Base-by-base conservation (phyloP, 2,113 vertebrate species). In the Pterocles orientalis region DNA sequence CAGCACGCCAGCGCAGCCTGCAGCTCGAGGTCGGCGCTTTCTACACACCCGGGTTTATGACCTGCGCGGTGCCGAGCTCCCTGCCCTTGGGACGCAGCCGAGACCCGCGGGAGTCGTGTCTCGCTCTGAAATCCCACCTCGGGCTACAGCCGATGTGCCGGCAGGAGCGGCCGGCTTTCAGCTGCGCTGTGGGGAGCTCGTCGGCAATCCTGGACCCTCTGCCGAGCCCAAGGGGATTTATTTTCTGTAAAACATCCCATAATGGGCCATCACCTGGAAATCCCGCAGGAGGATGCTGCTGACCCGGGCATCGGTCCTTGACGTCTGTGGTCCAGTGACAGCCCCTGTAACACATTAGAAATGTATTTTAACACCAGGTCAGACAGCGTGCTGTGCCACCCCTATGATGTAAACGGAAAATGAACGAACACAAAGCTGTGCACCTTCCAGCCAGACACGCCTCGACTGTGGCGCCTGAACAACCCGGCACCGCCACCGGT, bases 341-440 rank as follows among this genome's bases (percentile, higher is more conserved):
- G 53, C 54, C 48, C 69, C 33, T 45, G 12, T 6, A 66, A 50
- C 60, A 25, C 54, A 6, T 39, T 12, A 39, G 4, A 39, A 69
- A 48, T 51, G 29, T 81, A 9, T 87, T 73, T 87, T 56, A 61
- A 58, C 56, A 12, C 83, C 56, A 53, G 21, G 78, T 82, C 71
- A 66, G 87, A 84, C 93, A 70, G 85, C 54, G 48, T 79, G 88
- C 94, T 87, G 65, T 33, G 41, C 86, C 36, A 78, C 83, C 72
- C 62, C 91, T 87, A 75, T 69, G 69, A 14, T 0, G 26, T 18
- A 88, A 82, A 75, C 58, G 72, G 91, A 89, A 96, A 88, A 96
- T 86, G 77, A 71, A 85, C 39, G 78, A 71, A 66, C 70, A 36
- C 75, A 92, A 94, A 95, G 94, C 85, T 80, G 66, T 54, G 41